Conservation (phyloP, 2,797 vertebrate species). For the Fundulus diaphanus region DNA sequence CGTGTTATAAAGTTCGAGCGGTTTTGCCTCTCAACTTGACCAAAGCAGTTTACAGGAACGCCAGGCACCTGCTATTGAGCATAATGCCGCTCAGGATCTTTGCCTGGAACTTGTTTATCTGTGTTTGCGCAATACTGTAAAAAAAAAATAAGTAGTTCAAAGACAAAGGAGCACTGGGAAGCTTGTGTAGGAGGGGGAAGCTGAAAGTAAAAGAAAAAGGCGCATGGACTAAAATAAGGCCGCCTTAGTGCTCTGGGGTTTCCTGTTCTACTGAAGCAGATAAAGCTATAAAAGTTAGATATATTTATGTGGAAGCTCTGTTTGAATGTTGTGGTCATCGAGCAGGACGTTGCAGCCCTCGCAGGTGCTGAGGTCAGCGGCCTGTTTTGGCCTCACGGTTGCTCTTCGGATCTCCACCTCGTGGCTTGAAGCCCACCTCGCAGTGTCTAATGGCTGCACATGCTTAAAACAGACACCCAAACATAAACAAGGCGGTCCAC, state of each 20-base stretch:
- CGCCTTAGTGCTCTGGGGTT: slow-evolving; percentile 17
- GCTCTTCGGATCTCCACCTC: slow-evolving; percentile 71
- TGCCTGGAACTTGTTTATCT: slow-evolving; percentile 69
- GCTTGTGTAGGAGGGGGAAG: slow-evolving; percentile 25
- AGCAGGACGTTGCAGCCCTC: slow-evolving; percentile 65
- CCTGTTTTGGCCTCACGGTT: slow-evolving; percentile 19
- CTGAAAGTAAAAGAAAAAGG: slow-evolving; percentile 50
- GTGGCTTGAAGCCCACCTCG: slow-evolving; percentile 64
- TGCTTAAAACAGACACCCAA: slow-evolving; percentile 31
- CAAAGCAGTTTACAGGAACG: slow-evolving; percentile 55
- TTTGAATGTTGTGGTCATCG: slow-evolving; percentile 62
- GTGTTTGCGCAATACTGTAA: slow-evolving; percentile 49
- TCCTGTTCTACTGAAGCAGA: slow-evolving; percentile 50
- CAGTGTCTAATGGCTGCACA: slow-evolving; percentile 32
- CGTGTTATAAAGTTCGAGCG: slow-evolving; percentile 54
- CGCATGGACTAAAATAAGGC: slow-evolving; percentile 36
- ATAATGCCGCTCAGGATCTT: slow-evolving; percentile 68
- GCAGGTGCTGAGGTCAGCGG: slow-evolving; percentile 54
- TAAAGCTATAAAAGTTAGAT: slow-evolving; percentile 30
- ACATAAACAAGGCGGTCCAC: slow-evolving; percentile 30
- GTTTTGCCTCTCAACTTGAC: slow-evolving; percentile 67
- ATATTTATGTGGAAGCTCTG: slow-evolving; percentile 34
- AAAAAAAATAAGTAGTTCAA: slow-evolving; percentile 23
- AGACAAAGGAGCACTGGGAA: slow-evolving; percentile 30
- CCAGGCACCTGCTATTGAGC: slow-evolving; percentile 58